A percentile compares a stretch with the other conserved stretches of the same genome.
phyloP scores from a whole-genome alignment of 2,888 invertebrate species.

The Matsumyia berberina region DNA sequence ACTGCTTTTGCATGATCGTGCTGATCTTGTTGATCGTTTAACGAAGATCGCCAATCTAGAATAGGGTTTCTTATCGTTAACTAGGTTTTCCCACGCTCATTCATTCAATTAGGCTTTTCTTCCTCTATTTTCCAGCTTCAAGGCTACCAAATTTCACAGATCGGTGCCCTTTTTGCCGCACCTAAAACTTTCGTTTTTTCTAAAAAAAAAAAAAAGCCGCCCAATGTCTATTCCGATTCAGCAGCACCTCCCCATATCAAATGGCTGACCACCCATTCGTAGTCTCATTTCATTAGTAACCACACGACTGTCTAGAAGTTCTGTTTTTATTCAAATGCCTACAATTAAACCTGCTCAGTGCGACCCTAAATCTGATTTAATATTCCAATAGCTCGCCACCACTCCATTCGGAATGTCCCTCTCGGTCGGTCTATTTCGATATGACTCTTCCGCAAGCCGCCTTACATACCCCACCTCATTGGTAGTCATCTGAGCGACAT shows the following conservation, averaged over 20 bases:
- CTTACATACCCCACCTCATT: constrained; percentile 19
- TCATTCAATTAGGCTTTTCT: too few relatives aligned
- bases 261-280: constrained; percentile 26
- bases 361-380: constrained; percentile 41
- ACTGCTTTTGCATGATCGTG: too few relatives aligned
- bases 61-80: too few relatives aligned
- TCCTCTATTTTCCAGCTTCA: too few relatives aligned
- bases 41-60: too few relatives aligned
- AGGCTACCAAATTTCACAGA: too few relatives aligned
- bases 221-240: neutral
- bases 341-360: constrained; percentile 13
- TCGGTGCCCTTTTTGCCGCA: neutral
- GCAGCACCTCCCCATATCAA: neutral
- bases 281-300: constrained; percentile 22
- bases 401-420: constrained; percentile 15
- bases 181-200: neutral
- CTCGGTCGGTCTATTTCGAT: neutral
- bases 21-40: too few relatives aligned
- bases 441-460: constrained; percentile 38
- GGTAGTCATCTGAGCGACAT: constrained; percentile 37
- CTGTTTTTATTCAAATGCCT: constrained; percentile 21
- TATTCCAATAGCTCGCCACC: constrained; percentile 14
- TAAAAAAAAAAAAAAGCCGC: too few relatives aligned
- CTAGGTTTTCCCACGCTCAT: too few relatives aligned
- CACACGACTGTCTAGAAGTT: constrained; percentile 17